Evolutionary conservation across 2,888 invertebrate species (phyloP).

Genomic region (Seladonia tumulorum): DNA sequence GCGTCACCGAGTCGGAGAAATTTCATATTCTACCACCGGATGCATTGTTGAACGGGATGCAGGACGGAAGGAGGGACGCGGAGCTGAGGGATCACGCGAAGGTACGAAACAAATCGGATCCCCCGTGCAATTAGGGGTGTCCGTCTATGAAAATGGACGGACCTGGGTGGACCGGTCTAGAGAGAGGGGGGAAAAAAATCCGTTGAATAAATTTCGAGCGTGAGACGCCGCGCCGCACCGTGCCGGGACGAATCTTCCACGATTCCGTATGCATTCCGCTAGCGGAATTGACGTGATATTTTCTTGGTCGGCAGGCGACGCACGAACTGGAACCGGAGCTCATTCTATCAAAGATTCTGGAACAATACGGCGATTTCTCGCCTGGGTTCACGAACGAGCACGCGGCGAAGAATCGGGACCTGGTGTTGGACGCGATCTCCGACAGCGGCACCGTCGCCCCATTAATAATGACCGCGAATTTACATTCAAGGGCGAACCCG

Average conservation of each 20-base stretch:
- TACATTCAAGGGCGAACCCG: slow-evolving; percentile 90
- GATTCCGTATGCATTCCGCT: slow-evolving; percentile 17
- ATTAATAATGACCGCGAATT: slow-evolving; percentile 90
- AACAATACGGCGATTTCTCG: slow-evolving; percentile 83
- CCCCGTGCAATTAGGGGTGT: not conserved
- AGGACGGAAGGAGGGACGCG: slow-evolving; percentile 91
- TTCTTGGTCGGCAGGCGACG: slow-evolving; percentile 75
- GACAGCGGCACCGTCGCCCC: slow-evolving; percentile 95
- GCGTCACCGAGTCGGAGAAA: slow-evolving; percentile 93
- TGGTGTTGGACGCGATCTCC: slow-evolving; percentile 94
- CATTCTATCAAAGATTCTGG: slow-evolving; percentile 79
- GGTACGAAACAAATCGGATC: slow-evolving; percentile 64
- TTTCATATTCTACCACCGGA: slow-evolving; percentile 91
- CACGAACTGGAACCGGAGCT: slow-evolving; percentile 81
- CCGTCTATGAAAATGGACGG: not conserved
- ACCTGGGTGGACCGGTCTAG: not conserved
- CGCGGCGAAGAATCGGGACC: slow-evolving; percentile 89
- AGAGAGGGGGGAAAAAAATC: not conserved
- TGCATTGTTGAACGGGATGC: slow-evolving; percentile 90
- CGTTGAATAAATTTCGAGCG: not conserved
- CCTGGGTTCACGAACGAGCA: slow-evolving; percentile 86
- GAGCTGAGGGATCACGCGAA: slow-evolving; percentile 90
- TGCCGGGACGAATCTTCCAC: slow-evolving; percentile 11
- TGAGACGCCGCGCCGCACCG: not conserved
- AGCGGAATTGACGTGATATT: slow-evolving; percentile 51